phyloP scores from a whole-genome alignment of 2,888 invertebrate species.

The Pseudoips prasinana region DNA sequence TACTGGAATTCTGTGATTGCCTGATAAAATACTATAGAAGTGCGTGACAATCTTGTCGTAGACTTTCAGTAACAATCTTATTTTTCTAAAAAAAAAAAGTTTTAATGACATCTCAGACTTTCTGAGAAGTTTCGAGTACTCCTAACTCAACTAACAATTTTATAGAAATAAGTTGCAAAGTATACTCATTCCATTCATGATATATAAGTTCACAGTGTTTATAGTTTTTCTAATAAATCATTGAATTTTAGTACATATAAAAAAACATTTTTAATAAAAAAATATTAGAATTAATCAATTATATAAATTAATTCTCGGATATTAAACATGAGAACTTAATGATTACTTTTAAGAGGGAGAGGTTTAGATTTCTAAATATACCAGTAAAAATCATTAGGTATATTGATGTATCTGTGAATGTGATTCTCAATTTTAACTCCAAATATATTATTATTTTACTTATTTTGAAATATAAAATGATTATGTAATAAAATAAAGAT shows the following conservation, averaged over 20 bases:
- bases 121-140: constrained; percentile 15
- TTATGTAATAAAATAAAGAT: constrained; percentile 29
- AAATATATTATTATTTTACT: constrained; percentile 13
- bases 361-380: constrained; percentile 44
- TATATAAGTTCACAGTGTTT: too few relatives aligned
- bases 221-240: too few relatives aligned
- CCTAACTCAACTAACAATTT: too few relatives aligned
- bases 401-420: constrained; percentile 41
- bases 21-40: constrained; percentile 20
- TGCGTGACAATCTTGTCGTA: constrained; percentile 22
- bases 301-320: constrained; percentile 23
- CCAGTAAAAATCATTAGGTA: constrained; percentile 26
- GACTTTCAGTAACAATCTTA: constrained; percentile 17
- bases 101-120: constrained; percentile 23
- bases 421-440: constrained; percentile 27
- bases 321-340: constrained; percentile 17
- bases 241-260: too few relatives aligned
- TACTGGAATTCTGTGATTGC: constrained; percentile 16
- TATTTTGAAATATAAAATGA: constrained; percentile 19
- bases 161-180: too few relatives aligned
- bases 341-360: constrained; percentile 46
- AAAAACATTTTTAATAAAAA: too few relatives aligned
- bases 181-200: too few relatives aligned
- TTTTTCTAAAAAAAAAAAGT: constrained; percentile 20
- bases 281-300: constrained; percentile 4